A percentile compares a stretch with the other conserved stretches of the same genome.
phyloP scores from a whole-genome alignment of 53 echinoderm and acorn worm species.

The Mesocentrotus franciscanus region DNA sequence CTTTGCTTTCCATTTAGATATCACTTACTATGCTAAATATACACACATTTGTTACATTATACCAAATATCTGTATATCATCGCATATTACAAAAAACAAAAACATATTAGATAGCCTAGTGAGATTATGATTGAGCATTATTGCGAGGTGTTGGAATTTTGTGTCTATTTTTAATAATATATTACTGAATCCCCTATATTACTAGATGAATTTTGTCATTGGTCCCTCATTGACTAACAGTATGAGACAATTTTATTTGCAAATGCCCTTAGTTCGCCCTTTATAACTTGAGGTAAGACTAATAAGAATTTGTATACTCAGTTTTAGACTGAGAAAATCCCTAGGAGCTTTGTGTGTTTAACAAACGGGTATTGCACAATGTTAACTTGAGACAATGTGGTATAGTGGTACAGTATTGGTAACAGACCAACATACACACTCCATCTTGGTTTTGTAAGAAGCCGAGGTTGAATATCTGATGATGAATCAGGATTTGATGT shows the following conservation, averaged over 20 bases:
- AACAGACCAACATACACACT: neutral
- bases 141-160: neutral
- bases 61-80: too few species aligned
- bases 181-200: too few species aligned
- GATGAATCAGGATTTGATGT: conserved; percentile 45
- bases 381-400: neutral
- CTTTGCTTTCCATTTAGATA: too few species aligned
- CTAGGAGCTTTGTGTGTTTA: neutral
- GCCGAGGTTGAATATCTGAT: neutral
- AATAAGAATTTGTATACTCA: neutral
- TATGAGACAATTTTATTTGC: neutral
- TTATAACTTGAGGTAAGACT: neutral
- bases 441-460: conserved; percentile 3
- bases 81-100: too few species aligned
- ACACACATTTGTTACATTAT: too few species aligned
- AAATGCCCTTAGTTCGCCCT: neutral
- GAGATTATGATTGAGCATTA: neutral
- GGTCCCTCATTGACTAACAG: neutral
- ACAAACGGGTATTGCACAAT: neutral
- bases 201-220: neutral
- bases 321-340: neutral
- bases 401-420: neutral
- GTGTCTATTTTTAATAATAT: too few species aligned
- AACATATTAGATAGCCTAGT: neutral
- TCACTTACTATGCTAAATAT: too few species aligned